phyloP scores from a whole-genome alignment of 2,888 invertebrate genomes.

The Willowsia nigromaculata region DNA sequence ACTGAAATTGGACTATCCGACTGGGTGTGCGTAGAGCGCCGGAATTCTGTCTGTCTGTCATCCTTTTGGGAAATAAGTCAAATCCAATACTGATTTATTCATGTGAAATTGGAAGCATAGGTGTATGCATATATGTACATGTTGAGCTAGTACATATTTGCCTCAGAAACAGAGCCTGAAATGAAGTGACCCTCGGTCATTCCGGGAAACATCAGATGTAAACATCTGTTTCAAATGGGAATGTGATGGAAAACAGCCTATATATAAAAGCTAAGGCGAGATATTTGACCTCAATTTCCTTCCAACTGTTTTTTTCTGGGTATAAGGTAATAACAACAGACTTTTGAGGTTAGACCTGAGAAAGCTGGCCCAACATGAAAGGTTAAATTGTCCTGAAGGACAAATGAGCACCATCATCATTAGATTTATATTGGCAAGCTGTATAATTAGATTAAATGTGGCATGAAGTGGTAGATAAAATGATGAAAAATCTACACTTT shows the following conservation, averaged over 20 bases:
- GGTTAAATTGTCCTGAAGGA: neutral
- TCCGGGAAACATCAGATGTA: neutral
- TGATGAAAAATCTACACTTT: neutral
- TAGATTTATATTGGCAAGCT: neutral
- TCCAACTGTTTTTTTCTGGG: neutral
- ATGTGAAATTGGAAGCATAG: neutral
- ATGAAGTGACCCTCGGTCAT: neutral
- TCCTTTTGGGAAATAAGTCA: neutral
- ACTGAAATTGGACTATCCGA: neutral
- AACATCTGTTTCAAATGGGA: neutral
- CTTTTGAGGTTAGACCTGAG: neutral
- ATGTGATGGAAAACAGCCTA: neutral
- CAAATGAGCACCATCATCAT: neutral
- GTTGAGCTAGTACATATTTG: neutral
- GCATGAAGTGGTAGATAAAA: neutral
- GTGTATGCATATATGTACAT: too few species aligned
- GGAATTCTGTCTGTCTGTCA: neutral
- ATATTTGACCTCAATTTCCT: neutral
- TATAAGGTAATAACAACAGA: neutral
- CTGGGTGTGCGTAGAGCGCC: neutral
- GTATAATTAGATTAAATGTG: neutral
- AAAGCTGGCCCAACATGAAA: neutral
- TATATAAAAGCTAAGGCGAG: neutral
- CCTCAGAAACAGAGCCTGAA: neutral
- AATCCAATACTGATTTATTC: constrained; percentile 13